Evolutionary conservation across 2,113 vertebrate species (phyloP).

Genomic region (Megaceryle torquata): DNA sequence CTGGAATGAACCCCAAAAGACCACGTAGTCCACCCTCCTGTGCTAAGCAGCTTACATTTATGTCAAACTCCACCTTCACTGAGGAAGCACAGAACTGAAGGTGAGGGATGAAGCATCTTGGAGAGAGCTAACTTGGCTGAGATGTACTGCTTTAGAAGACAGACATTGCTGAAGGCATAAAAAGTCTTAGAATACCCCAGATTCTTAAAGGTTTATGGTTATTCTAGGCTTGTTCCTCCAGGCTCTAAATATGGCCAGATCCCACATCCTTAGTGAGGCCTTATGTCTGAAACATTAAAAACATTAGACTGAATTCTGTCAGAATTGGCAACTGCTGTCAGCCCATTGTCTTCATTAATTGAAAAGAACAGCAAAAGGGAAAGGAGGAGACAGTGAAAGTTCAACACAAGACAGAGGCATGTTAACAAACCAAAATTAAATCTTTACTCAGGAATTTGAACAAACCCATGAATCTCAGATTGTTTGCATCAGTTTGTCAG

Average conservation of each 20-base stretch:
- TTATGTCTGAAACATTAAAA: not conserved
- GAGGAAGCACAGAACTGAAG: not conserved
- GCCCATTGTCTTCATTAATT: slow-evolving; percentile 29
- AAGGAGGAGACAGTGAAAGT: slow-evolving; percentile 1
- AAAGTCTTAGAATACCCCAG: not conserved
- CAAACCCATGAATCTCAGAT: not conserved
- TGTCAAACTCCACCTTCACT: not conserved
- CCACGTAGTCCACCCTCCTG: not conserved
- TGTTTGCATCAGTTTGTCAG: not conserved
- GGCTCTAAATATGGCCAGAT: slow-evolving; percentile 10
- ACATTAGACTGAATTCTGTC: not conserved
- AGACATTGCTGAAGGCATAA: not conserved
- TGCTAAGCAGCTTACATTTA: not conserved
- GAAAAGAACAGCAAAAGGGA: not conserved
- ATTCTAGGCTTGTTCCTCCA: not conserved
- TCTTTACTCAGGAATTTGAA: not conserved
- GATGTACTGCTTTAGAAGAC: not conserved
- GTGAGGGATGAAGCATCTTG: not conserved
- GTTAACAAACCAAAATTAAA: not conserved
- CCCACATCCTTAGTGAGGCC: not conserved
- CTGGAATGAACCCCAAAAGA: not conserved
- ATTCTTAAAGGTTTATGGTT: not conserved
- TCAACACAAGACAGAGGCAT: not conserved
- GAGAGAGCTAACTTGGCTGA: not conserved
- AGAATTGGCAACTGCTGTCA: not conserved